A percentile compares a stretch with the other conserved stretches of the same genome.
These are phyloP conservation scores for Pheosia gnoma DNA, from an alignment of 2,888 invertebrate species.

Conservation along the genomic window DNA sequence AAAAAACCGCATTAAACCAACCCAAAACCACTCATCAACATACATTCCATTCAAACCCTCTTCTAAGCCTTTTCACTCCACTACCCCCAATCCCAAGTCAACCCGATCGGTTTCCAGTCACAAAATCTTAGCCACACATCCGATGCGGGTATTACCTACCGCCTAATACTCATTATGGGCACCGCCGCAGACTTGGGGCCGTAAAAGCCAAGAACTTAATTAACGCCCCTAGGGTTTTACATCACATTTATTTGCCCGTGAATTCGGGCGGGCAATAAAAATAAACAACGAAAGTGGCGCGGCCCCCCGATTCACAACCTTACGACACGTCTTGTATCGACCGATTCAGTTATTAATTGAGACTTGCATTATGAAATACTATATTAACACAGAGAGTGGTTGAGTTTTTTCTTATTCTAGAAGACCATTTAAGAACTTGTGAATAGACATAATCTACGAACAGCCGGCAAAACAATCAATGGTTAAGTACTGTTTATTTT, in stretches of 20 bases:
- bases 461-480: too few relatives aligned
- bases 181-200: slow-evolving; percentile 54
- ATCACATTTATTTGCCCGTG: slow-evolving; percentile 75
- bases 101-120: slow-evolving; percentile 44
- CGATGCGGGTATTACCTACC: slow-evolving; percentile 46
- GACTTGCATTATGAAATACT: too few relatives aligned
- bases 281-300: slow-evolving; percentile 68
- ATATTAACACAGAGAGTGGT: too few relatives aligned
- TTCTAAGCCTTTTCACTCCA: slow-evolving; percentile 8
- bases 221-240: slow-evolving; percentile 63
- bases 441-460: too few relatives aligned
- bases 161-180: slow-evolving; percentile 60
- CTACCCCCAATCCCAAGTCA: slow-evolving; percentile 32
- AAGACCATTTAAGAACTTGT: too few relatives aligned
- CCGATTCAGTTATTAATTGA: too few relatives aligned
- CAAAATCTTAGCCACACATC: slow-evolving; percentile 45
- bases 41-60: background rate
- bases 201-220: slow-evolving; percentile 78
- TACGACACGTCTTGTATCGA: too few relatives aligned
- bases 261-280: slow-evolving; percentile 72
- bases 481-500: too few relatives aligned
- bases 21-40: too few relatives aligned
- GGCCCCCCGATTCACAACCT: background rate
- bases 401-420: too few relatives aligned
- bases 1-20: too few relatives aligned